Evolutionary conservation across 2,113 vertebrate species (phyloP).

Genomic region (Bambusicola thoracicus): DNA sequence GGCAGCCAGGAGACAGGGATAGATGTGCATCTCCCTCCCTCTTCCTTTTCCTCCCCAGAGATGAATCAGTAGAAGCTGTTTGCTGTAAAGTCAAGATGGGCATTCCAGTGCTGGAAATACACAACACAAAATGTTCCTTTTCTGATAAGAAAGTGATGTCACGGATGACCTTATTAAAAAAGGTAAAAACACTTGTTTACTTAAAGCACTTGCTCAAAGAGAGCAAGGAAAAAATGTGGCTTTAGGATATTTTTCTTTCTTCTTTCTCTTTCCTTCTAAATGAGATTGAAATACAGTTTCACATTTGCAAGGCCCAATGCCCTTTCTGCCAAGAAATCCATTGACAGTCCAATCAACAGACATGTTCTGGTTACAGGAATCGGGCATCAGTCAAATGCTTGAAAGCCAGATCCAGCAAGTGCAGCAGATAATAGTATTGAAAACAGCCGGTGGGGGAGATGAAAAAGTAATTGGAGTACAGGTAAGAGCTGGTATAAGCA

Average conservation of each 20-base stretch:
- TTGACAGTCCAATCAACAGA: constrained; percentile 76
- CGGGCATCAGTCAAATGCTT: constrained; percentile 66
- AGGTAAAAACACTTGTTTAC: constrained; percentile 70
- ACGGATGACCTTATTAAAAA: constrained; percentile 78
- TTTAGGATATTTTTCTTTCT: constrained; percentile 61
- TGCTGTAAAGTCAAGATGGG: constrained; percentile 19
- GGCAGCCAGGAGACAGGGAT: constrained; percentile 30
- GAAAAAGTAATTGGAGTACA: constrained; percentile 65
- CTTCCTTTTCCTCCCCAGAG: not conserved
- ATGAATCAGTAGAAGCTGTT: not conserved
- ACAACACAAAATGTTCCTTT: constrained; percentile 38
- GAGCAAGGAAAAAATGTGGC: constrained; percentile 54
- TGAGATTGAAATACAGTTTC: constrained; percentile 77
- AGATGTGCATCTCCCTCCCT: not conserved
- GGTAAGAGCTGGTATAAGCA: constrained; percentile 56
- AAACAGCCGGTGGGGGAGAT: constrained; percentile 68
- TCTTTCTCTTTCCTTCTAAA: constrained; percentile 58
- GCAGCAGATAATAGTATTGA: constrained; percentile 70
- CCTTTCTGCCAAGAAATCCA: constrained; percentile 77
- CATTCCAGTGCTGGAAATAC: constrained; percentile 37
- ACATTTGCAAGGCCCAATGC: constrained; percentile 70
- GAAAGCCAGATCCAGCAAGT: constrained; percentile 67
- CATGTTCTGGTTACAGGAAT: constrained; percentile 74
- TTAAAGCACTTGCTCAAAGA: constrained; percentile 66
- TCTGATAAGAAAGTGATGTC: constrained; percentile 68